Base-by-base conservation (phyloP, 2,113 vertebrate genomes). In the Scophthalmus maximus region DNA sequence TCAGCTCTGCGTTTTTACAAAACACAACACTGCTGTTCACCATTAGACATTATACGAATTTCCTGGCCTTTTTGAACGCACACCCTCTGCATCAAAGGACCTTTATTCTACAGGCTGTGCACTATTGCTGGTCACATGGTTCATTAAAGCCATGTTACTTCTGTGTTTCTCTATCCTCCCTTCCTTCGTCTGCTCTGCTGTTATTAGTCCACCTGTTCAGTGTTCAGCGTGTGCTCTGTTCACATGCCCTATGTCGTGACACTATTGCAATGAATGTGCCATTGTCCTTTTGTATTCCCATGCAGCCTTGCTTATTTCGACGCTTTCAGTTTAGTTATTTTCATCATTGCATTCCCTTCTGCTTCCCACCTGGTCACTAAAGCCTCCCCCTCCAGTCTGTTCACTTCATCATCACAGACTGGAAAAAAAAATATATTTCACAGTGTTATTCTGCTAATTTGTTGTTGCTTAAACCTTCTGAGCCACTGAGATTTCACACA, bases 191-290 rank as follows among this genome's bases (percentile, higher is more conserved):
- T n/a, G 20, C 29, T 52, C n/a, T 9, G 12, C 59, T 42, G 0
- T 15, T 17, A 47, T 53, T 29, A 46, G 2, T 46, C 46, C 25
- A 10, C n/a, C 7, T 57, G 15, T n/a, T 63, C 11, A 59, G 6
- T 50, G 50, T 6, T 18, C 42, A n/a, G 2, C 36, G 22, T 52
- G 47, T 42, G 55, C 56, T 58, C 11, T 53, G 53, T 18, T 29
- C 46, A 4, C 20, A 12, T 34, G 12, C 27, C n/a, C n/a, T 44
- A 26, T 22, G 65, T 70, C 8, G 27, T 68, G 74, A 79, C 68
- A 23, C 55, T n/a, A 2, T 49, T 56, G 27, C 22, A n/a, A 56
- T 60, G 17, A 51, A 25, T 49, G 49, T 27, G 44, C 30, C 26
- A 47, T 34, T 55, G 32, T 66, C 18, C 30, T 22, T 30, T 15